Evolutionary conservation across 2,113 vertebrate species (phyloP), one percentile per base, ranked within the genome.

Genomic region (Hypomesus transpacificus): DNA sequence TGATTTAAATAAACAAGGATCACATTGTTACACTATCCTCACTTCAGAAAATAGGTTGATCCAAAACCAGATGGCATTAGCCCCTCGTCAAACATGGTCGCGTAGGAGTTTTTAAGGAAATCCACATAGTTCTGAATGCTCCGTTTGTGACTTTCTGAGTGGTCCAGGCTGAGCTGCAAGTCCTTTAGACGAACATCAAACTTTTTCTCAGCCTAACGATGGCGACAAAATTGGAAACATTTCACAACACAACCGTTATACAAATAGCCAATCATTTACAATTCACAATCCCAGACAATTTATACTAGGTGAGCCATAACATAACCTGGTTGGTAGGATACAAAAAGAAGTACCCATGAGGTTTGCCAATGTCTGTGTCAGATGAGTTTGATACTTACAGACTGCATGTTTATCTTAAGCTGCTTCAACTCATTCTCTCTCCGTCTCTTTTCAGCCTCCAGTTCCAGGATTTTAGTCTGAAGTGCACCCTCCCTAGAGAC

Each of bases 41-140:
- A 89, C 72, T 89, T 89, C 7, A 85, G 71, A 75, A 84, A 88
- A 75, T 77, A 81, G 0, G 89, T 84, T 0, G 86, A 79, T 24
- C 75, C 77, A 70, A 82, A 84, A 39, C 51, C 64, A 4, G 87
- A 68, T 5, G 75, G 61, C 31, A 80, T 80, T 26, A 82, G 16
- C 64, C 77, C 84, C 78, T 90, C 94, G 31, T 91, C 92, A 84
- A 96, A 96, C 87, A 95, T 94, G 1, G 91, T 87, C 63, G 88
- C 56, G 52, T 95, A 98, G 4, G 94, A 92, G 39, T 90, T 91
- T 90, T 95, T 95, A 60, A 97, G 91, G 87, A 97, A 95, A 50
- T 91, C 91, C 0, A 97, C 82, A 1, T 96, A 96, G 87, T 93
- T 94, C 87, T 93, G 93, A 66, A 96, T 93, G 83, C 92, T 95